Base-by-base conservation (phyloP, 2,113 vertebrate genomes). In the Puma concolor region DNA sequence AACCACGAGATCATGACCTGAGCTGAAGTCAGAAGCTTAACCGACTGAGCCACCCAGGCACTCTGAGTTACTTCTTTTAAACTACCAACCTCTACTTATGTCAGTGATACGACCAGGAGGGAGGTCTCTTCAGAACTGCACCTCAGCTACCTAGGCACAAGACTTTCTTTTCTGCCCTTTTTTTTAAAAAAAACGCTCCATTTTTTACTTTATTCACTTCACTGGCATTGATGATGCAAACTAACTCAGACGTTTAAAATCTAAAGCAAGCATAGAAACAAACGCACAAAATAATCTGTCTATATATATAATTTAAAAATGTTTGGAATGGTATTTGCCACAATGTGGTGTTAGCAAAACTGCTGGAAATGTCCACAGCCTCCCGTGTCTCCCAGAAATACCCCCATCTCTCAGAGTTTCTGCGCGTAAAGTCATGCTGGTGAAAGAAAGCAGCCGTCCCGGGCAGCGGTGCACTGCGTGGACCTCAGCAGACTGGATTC, bases 41-140 rank as follows among this genome's bases (percentile, higher is more conserved):
- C 44, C 7, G 44, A 1, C 44, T 44, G 44, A 8, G 44, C 44
- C 44, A 44, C 44, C 44, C 44, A 44, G 44, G 44, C 44, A 44
- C 44, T 1, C 44, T 7, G 15, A 41, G 33, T 44, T 67, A 17
- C 33, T 82, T 84, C 57, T 52, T 60, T n/a, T 50, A 50, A 60
- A 52, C 17, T 69, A 44, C 79, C 52, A 91, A 64, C 27, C 33
- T 63, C 36, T 14, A 64, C 27, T 87, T 87, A 71, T 80, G 97
- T 92, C 95, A 76, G 80, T 86, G 66, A 97, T 90, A 94, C 69
- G 96, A 97, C 95, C 84, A 82, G 90, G 1, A 91, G 72, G 81
- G 77, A 96, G 82, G 92, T 87, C 88, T 95, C 94, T 86, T 8
- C 83, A 98, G 97, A 95, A 85, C 64, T 79, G 66, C 36, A 76